phyloP scores from a whole-genome alignment of 2,113 vertebrate genomes.

The Microcebus jonahi region DNA sequence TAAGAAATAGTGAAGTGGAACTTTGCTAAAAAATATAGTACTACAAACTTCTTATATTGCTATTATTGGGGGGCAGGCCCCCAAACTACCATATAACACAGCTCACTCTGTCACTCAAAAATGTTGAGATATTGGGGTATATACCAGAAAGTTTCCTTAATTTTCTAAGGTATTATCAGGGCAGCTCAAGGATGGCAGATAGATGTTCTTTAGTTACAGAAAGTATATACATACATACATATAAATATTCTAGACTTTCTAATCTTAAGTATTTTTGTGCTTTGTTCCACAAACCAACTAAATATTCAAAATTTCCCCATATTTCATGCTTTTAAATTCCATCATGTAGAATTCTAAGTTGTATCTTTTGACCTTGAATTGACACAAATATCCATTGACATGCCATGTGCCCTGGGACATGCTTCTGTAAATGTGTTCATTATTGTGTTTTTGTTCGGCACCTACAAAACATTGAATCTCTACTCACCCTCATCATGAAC shows the following conservation, averaged over 20 bases:
- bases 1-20: slow-evolving; percentile 2
- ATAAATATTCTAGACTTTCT: neutral
- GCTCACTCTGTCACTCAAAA: neutral
- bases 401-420: rapidly evolving
- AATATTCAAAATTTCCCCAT: neutral
- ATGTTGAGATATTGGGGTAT: neutral
- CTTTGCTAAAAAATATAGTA: neutral
- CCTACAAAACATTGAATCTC: neutral
- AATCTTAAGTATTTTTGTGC: neutral
- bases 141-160: neutral
- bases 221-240: neutral
- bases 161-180: neutral
- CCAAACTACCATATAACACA: neutral
- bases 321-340: neutral
- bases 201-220: neutral
- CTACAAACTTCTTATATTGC: neutral
- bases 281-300: neutral
- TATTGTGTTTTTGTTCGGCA: neutral
- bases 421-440: neutral
- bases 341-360: neutral
- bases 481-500: neutral
- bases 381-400: neutral
- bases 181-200: neutral
- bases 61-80: neutral
- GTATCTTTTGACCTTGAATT: neutral